phyloP scores from a whole-genome alignment of 2,888 invertebrate species.

The Athalia rosae region DNA sequence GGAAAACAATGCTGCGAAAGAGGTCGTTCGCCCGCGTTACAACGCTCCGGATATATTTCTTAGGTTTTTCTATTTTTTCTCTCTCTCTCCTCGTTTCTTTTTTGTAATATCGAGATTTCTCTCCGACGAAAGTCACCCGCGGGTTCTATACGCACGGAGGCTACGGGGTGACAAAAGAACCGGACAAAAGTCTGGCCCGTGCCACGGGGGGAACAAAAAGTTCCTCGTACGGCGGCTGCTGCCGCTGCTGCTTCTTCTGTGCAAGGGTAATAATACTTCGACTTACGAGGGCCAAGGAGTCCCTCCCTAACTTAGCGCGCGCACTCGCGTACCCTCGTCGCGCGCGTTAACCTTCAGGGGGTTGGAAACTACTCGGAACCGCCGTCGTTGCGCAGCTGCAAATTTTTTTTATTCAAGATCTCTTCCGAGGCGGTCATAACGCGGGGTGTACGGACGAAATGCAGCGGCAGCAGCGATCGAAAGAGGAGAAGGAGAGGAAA shows the following conservation, averaged over 20 bases:
- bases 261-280: too few species aligned
- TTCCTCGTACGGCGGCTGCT: slow-evolving; percentile 19
- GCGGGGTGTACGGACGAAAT: slow-evolving; percentile 61
- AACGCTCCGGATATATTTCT: too few species aligned
- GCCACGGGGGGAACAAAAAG: slow-evolving; percentile 26
- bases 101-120: slow-evolving; percentile 24
- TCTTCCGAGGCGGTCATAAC: slow-evolving; percentile 49
- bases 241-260: neutral
- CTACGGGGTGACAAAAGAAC: slow-evolving; percentile 24
- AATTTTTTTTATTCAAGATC: slow-evolving; percentile 36
- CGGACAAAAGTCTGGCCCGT: slow-evolving; percentile 46
- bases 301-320: neutral
- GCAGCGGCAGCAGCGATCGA: too few species aligned
- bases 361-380: neutral
- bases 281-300: too few species aligned
- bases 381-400: slow-evolving; percentile 22
- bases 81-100: neutral
- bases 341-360: neutral
- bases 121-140: slow-evolving; percentile 35
- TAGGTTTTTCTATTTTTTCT: too few species aligned
- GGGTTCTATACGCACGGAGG: neutral
- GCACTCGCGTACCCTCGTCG: neutral
- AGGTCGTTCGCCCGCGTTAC: too few species aligned
- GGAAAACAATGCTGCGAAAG: too few species aligned
- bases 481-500: neutral